phyloP scores from a whole-genome alignment of 1,140 invertebrate genomes.

The Microplitis demolitor region DNA sequence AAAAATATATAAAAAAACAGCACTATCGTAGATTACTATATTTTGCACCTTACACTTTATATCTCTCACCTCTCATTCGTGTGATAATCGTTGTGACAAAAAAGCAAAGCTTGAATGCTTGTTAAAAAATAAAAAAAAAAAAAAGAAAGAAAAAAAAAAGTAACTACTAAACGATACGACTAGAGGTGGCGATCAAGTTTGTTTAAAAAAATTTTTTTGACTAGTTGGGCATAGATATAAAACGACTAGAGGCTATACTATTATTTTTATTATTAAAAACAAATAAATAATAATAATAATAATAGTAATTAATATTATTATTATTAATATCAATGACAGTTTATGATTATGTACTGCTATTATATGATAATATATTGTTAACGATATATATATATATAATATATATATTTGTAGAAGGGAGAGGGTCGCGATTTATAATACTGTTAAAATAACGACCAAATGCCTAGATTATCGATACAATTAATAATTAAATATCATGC shows the following conservation, averaged over 20 bases:
- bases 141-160: not conserved
- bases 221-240: constrained; percentile 57
- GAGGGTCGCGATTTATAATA: too few species aligned
- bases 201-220: constrained; percentile 42
- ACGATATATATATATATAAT: too few species aligned
- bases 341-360: too few species aligned
- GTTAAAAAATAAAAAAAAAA: not conserved
- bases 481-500: too few species aligned
- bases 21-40: constrained; percentile 56
- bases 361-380: too few species aligned
- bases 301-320: constrained; percentile 29
- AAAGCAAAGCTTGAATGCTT: not conserved
- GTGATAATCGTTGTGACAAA: constrained; percentile 18
- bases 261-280: constrained; percentile 32
- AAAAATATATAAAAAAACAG: constrained; percentile 42
- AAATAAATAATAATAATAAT: constrained; percentile 24
- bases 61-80: constrained; percentile 34
- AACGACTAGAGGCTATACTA: constrained; percentile 60
- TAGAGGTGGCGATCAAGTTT: constrained; percentile 25
- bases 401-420: too few species aligned
- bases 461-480: too few species aligned
- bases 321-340: constrained; percentile 31
- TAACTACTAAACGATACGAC: constrained; percentile 41
- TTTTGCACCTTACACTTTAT: constrained; percentile 55
- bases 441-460: too few species aligned